A percentile compares a stretch with the other conserved stretches of the same genome.
Conservation (phyloP, 2,888 invertebrate genomes). For the Sarcophaga variegata region DNA sequence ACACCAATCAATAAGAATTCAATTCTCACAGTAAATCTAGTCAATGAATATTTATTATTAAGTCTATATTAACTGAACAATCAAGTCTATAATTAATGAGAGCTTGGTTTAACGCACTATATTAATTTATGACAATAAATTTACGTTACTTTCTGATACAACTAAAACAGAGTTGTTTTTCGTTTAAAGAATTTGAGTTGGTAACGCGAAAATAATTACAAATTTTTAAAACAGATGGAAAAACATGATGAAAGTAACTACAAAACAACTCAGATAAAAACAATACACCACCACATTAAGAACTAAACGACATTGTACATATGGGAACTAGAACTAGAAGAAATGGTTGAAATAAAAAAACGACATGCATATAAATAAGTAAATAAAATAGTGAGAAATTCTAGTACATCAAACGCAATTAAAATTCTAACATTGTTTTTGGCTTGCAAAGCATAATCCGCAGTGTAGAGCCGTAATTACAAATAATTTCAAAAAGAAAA, state of each 20-base stretch:
- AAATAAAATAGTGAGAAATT: conserved; percentile 28
- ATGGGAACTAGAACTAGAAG: conserved; percentile 26
- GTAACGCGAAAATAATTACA: conserved; percentile 7
- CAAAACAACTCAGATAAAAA: conserved; percentile 23
- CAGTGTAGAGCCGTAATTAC: neutral
- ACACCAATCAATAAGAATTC: too few relatives aligned
- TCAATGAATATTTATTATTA: too few relatives aligned
- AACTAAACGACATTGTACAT: neutral
- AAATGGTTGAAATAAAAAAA: too few relatives aligned
- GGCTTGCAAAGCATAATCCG: neutral
- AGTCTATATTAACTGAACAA: too few relatives aligned
- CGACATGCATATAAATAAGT: neutral
- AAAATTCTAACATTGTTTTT: conserved; percentile 26
- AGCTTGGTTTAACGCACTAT: too few relatives aligned
- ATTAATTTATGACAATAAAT: too few relatives aligned
- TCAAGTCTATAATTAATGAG: too few relatives aligned
- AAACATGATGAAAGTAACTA: conserved; percentile 39
- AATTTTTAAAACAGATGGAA: neutral
- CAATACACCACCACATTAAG: neutral
- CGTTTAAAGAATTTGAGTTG: neutral
- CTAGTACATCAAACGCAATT: conserved; percentile 34
- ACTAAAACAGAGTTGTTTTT: too few relatives aligned
- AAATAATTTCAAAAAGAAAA: neutral
- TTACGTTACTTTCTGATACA: too few relatives aligned
- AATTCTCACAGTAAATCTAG: too few relatives aligned